Percentiles rank a stretch among this genome's conserved stretches.
Conservation (phyloP, 2,888 invertebrate species). For the Hedya salicella region DNA sequence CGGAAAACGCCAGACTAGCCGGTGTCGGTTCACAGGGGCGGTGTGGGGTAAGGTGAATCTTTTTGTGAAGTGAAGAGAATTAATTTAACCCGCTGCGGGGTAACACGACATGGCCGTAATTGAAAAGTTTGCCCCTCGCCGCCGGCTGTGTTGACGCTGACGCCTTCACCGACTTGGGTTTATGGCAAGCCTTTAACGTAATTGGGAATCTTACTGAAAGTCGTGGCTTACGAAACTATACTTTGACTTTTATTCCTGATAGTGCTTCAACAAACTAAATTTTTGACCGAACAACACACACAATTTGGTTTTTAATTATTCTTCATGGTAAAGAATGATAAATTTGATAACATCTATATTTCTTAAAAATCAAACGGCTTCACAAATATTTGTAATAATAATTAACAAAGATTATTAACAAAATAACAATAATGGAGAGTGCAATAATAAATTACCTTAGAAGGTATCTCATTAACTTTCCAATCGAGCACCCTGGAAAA, state of each 20-base stretch:
- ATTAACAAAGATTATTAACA: too few species aligned
- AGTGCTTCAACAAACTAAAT: too few species aligned
- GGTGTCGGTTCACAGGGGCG: slow-evolving; percentile 69
- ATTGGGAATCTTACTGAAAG: slow-evolving; percentile 46
- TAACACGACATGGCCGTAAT: slow-evolving; percentile 84
- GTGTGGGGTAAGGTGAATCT: slow-evolving; percentile 80
- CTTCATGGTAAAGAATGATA: too few species aligned
- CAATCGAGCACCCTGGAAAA: slow-evolving; percentile 53
- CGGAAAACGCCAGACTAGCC: slow-evolving; percentile 67
- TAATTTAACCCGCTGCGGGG: slow-evolving; percentile 86
- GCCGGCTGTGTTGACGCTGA: slow-evolving; percentile 55
- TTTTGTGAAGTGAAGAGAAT: slow-evolving; percentile 85
- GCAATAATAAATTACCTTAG: slow-evolving; percentile 4
- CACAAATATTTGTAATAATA: too few species aligned
- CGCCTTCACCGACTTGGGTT: slow-evolving; percentile 54
- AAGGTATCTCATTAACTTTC: slow-evolving; percentile 63
- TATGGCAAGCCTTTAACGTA: slow-evolving; percentile 57
- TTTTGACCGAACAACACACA: too few species aligned
- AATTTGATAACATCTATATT: too few species aligned
- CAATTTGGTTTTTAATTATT: too few species aligned
- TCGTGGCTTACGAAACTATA: slow-evolving; percentile 13
- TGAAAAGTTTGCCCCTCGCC: slow-evolving; percentile 84
- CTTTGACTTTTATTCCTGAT: neutral
- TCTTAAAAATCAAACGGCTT: too few species aligned
- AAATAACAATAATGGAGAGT: too few species aligned